A percentile compares a stretch with the other conserved stretches of the same genome.
These are phyloP conservation scores for Lepidurus couesii DNA, from an alignment of 1,140 invertebrate genomes.

Conservation along the genomic window DNA sequence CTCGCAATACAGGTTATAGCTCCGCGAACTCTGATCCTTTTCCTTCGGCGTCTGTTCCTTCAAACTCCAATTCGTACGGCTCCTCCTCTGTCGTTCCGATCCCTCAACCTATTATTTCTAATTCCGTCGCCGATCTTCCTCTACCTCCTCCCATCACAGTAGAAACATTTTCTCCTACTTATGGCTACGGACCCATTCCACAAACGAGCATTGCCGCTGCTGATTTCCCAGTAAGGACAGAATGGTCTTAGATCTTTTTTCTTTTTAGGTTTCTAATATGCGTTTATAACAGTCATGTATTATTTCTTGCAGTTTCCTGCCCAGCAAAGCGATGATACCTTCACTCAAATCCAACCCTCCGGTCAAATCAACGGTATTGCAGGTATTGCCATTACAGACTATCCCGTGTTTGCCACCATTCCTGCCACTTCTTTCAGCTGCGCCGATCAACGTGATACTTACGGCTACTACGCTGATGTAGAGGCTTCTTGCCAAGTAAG, in stretches of 20 bases:
- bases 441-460: slow-evolving; percentile 44
- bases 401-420: slow-evolving; percentile 57
- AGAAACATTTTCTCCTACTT: neutral
- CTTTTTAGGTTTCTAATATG: neutral
- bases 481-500: slow-evolving; percentile 76
- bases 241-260: too few relatives aligned
- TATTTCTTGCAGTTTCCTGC: neutral
- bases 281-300: neutral
- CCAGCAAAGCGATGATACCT: neutral
- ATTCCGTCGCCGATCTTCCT: neutral
- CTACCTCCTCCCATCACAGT: neutral
- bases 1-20: neutral
- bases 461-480: slow-evolving; percentile 76
- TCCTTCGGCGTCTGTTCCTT: neutral
- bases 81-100: neutral
- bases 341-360: neutral
- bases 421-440: slow-evolving; percentile 62
- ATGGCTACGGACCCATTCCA: neutral
- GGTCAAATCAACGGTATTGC: slow-evolving; percentile 46
- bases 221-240: neutral
- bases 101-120: neutral
- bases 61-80: neutral
- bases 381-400: slow-evolving; percentile 62
- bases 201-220: neutral
- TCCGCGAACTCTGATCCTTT: neutral